phyloP scores from a whole-genome alignment of 1,140 invertebrate species.

The Dermatophagoides farinae region DNA sequence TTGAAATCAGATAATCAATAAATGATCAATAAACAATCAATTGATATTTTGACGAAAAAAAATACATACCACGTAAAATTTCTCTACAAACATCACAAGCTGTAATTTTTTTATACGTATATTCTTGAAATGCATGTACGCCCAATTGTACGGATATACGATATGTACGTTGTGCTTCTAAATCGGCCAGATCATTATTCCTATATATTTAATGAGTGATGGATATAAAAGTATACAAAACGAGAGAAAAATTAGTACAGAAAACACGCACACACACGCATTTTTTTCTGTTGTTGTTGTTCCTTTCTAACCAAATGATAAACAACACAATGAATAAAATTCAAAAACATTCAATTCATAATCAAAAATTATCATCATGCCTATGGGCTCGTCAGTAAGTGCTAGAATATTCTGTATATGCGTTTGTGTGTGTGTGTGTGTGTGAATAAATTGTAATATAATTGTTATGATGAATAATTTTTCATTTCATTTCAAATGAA shows the following conservation, averaged over 20 bases:
- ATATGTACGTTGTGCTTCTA: not conserved
- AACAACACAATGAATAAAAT: no score
- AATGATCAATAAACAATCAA: not conserved
- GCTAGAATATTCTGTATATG: no score
- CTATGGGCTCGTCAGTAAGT: no score
- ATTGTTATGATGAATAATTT: no score
- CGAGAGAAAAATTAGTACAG: not conserved
- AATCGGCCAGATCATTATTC: not conserved
- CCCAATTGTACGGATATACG: not conserved
- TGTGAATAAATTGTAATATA: no score
- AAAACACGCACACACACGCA: not conserved
- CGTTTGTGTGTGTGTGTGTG: no score
- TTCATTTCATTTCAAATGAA: no score
- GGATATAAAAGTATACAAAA: not conserved
- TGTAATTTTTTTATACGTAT: constrained; percentile 85
- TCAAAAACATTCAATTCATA: no score
- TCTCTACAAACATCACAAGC: constrained; percentile 81
- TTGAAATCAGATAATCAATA: not conserved
- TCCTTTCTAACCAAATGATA: no score
- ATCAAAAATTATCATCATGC: no score
- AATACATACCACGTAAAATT: constrained; percentile 50
- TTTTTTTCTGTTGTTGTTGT: no score
- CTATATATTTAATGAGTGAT: not conserved
- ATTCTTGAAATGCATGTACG: constrained; percentile 63
- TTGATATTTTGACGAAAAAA: not conserved